Base-by-base conservation (phyloP, 2,888 invertebrate genomes). In the Adelphocoris suturalis region DNA sequence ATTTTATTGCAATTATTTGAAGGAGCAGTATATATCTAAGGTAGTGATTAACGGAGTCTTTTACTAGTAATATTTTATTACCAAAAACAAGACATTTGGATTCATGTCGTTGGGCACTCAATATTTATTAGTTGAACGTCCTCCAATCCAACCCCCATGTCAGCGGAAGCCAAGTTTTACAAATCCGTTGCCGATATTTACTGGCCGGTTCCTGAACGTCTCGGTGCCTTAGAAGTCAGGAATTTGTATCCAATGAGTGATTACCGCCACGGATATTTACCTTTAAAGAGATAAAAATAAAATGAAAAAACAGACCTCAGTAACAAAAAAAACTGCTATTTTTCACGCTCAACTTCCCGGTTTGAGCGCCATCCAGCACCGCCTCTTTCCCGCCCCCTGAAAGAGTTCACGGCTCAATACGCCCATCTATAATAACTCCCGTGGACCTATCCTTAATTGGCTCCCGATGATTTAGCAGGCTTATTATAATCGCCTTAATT, bases 111-210 rank as follows among this genome's bases (percentile, higher is more conserved):
- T 47, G 37, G 47, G n/a, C n/a, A 19, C 7, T 75, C 23, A 37
- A 11, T 78, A 68, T 68, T 68, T 23, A 68, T 68, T 68, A 23
- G 7, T 11, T 68, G 27, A 19, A 68, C 68, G 68, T 23, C 68
- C 27, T 14, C 46, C n/a, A 78, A 16, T 16, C 78, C 46, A 16
- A 78, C 11, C 55, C 68, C 68, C 5, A 23, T 12, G 68, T 68
- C 68, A 9, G 27, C 19, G 27, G 0, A 82, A 27, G 86, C 86
- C 86, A 86, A 86, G 85, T 75, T 86, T 86, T 75, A 86, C 75
- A 75, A 86, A 86, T 86, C 86, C 75, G 23, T 48, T 86, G 14
- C 86, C 75, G 76, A 86, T 86, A 86, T 86, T 86, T 86, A 86
- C 46, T 75, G 85, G 68, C 85, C 57, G 3, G 85, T 68, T 57